Evolutionary conservation across 2,113 vertebrate genomes (phyloP).

Genomic region (Neotoma lepida): DNA sequence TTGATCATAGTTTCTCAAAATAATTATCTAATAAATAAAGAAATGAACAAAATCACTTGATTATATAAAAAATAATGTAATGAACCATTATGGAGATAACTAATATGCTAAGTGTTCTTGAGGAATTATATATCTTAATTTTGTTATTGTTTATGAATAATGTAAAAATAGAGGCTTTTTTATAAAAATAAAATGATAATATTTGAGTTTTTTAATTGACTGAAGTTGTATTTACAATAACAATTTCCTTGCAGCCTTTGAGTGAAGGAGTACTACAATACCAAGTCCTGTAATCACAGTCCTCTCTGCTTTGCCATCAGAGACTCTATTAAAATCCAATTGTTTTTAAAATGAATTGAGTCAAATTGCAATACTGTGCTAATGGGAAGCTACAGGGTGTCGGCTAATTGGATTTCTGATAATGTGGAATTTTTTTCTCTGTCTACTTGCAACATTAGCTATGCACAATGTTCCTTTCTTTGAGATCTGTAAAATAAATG

Average conservation of each 20-base stretch:
- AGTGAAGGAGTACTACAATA: background rate
- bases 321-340: constrained; percentile 46
- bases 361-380: background rate
- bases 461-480: background rate
- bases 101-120: background rate
- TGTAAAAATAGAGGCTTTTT: background rate
- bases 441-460: background rate
- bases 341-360: constrained; percentile 41
- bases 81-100: background rate
- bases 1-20: background rate
- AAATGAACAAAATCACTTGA: background rate
- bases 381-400: constrained; percentile 1
- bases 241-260: background rate
- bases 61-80: background rate
- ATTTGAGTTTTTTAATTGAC: background rate
- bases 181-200: background rate
- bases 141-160: background rate
- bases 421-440: constrained; percentile 2
- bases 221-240: background rate
- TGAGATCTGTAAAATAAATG: background rate
- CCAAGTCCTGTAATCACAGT: background rate
- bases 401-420: constrained; percentile 54
- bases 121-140: background rate
- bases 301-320: background rate
- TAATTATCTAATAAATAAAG: background rate